Evolutionary conservation across 1,140 invertebrate genomes (phyloP), one percentile per base, ranked within the genome.

Genomic region (Pseudomyrmex pallidus): DNA sequence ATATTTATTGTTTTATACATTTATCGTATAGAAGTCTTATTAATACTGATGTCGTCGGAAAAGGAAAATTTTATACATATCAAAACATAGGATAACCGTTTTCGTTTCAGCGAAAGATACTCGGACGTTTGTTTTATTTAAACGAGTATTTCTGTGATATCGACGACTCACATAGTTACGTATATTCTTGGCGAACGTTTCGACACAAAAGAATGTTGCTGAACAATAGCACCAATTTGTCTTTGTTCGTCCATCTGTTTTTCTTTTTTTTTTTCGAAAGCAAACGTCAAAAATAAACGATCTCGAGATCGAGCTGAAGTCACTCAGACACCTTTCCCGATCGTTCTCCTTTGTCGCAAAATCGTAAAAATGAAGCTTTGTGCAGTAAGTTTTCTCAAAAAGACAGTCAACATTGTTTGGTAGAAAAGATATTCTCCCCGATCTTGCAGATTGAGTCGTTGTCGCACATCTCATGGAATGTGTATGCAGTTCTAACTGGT

Each of bases 401-500:
- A 50, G 50, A 83, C 15, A 66, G 13, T 59, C 22, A 25, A 54
- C 74, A 52, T 83, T 67, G 22, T 83, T 25, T 68, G 25, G 76
- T 25, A 25, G 59, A 67, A 77, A 80, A 77, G 35, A 46, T 57
- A 52, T 74, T 74, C 59, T 13, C 22, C n/a, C 22, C n/a, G 15
- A 48, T 9, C 10, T 63, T 68, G 59, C 35, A 74, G 61, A 70
- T 20, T 68, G 50, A 52, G 17, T 61, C n/a, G 17, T 56, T 66
- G 67, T 74, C 48, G 72, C n/a, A 87, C 57, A 46, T 50, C 57
- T 52, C 50, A 44, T 88, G 87, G 87, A 88, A 88, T 88, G 87
- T 85, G 66, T 22, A 48, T 70, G 25, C 52, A 48, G 12, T 85
- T 84, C 20, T 84, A 82, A 88, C 83, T 85, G 70, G 73, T 35